Percentiles rank a stretch among this genome's conserved stretches.
phyloP scores from a whole-genome alignment of 2,888 invertebrate species.

The Clunio marinus region DNA sequence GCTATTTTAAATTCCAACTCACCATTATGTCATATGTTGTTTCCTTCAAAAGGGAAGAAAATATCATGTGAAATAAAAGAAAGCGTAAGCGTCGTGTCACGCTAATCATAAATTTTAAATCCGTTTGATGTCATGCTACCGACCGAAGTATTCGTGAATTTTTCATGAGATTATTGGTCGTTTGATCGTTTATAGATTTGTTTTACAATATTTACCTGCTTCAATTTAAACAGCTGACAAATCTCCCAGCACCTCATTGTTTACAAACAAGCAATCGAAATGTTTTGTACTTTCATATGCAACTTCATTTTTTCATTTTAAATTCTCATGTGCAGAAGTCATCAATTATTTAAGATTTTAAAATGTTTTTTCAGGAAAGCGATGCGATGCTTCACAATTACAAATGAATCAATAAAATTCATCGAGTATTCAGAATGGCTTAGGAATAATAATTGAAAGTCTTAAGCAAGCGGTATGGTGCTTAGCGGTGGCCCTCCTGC shows the following conservation, averaged over 20 bases:
- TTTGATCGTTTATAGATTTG: constrained; percentile 33
- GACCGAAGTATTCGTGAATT: background rate
- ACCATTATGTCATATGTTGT: constrained; percentile 9
- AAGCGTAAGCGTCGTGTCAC: constrained; percentile 3
- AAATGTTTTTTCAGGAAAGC: no score
- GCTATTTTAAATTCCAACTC: constrained; percentile 16
- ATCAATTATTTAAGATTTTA: background rate
- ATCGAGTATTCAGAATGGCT: background rate
- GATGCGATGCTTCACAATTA: no score
- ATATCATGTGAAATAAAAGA: no score
- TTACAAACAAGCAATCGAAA: constrained; percentile 18
- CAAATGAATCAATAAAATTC: background rate
- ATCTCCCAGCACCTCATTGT: background rate
- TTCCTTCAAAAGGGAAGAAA: background rate
- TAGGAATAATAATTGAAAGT: background rate
- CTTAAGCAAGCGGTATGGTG: constrained; percentile 2
- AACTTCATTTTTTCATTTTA: background rate
- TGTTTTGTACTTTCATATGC: background rate
- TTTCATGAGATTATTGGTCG: constrained; percentile 31
- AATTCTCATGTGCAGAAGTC: background rate
- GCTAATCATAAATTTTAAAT: constrained; percentile 7
- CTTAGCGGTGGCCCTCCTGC: constrained; percentile 2
- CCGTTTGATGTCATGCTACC: background rate
- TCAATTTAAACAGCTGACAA: constrained; percentile 4
- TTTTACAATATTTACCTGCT: constrained; percentile 33